Conservation (phyloP, 1,140 invertebrate genomes). For the Tetragonula clypearis region DNA sequence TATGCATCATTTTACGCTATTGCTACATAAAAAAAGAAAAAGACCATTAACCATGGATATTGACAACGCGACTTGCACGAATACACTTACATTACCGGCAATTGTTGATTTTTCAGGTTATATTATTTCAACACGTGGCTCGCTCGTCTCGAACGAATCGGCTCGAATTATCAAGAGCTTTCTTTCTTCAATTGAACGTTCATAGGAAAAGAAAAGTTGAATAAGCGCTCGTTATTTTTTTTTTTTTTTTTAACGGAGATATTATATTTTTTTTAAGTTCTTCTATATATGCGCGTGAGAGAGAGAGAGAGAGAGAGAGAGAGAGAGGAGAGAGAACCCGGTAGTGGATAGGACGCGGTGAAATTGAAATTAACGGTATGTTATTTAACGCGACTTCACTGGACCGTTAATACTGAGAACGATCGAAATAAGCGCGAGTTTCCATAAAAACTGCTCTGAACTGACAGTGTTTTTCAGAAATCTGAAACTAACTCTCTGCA, state of each 20-base stretch:
- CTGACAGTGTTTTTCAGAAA: not conserved
- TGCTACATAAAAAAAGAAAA: too few relatives aligned
- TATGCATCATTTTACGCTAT: too few relatives aligned
- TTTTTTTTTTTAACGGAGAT: too few relatives aligned
- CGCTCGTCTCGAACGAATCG: not conserved
- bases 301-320: not conserved
- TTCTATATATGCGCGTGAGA: too few relatives aligned
- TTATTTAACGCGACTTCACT: not conserved
- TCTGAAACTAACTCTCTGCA: not conserved
- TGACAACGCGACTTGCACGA: not conserved
- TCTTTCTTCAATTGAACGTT: not conserved
- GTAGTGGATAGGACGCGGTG: too few relatives aligned
- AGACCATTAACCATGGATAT: too few relatives aligned
- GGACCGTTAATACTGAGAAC: not conserved
- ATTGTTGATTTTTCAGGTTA: constrained; percentile 1
- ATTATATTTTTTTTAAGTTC: too few relatives aligned
- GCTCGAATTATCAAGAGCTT: not conserved
- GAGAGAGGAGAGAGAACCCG: not conserved
- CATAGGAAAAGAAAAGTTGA: not conserved
- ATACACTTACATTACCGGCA: not conserved
- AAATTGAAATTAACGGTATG: not conserved
- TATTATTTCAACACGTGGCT: not conserved
- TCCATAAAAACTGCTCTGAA: not conserved
- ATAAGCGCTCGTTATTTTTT: not conserved
- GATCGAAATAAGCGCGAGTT: not conserved